Evolutionary conservation across 2,113 vertebrate genomes (phyloP), one percentile per base, ranked within the genome.

Genomic region (Blennius ocellaris): DNA sequence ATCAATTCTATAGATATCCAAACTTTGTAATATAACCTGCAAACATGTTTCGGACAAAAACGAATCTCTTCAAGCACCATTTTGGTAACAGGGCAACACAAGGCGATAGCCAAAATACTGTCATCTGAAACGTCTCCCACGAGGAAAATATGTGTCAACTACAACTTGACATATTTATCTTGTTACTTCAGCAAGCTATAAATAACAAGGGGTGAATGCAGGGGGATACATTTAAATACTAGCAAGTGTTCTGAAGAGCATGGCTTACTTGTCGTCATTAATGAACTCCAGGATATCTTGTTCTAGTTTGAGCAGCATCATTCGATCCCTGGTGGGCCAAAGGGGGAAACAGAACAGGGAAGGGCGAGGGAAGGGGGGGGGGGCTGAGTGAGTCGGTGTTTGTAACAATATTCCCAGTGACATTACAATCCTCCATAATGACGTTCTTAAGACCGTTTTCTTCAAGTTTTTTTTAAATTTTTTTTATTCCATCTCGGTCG

Each of bases 291-390:
- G 95, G 87, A 99, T 99, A 95, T 99, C 98, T 93, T 99, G 98
- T 96, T 99, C 98, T 94, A 99, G 93, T 94, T 99, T 99, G 84
- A 99, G 97, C 94, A 99, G 96, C 98, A 99, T 99, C 98, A 99
- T 99, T 93, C 98, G 95, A 91, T 99, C 98, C 95, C 98, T 99
- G 93, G 70, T 78, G 70, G 58, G 53, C 55, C 78, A 74, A 59
- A 80, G 11, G 55, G 62, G 82, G 84, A 73, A 40, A 52, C 8
- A 37, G 14, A 41, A 64, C 17, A 56, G 52, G 69, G 67, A 10
- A 48, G 37, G 30, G 39, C 76, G 39, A 49, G 57, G 15, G 70
- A 47, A 52, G 7, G 37, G 39, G 11, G 53, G 50, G 55, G 50
- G 0, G 44, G 39, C 51, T 75, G 16, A 68, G 43, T 47, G 69